Conservation (phyloP, 2,797 vertebrate species). For the Benthosema pterotum region DNA sequence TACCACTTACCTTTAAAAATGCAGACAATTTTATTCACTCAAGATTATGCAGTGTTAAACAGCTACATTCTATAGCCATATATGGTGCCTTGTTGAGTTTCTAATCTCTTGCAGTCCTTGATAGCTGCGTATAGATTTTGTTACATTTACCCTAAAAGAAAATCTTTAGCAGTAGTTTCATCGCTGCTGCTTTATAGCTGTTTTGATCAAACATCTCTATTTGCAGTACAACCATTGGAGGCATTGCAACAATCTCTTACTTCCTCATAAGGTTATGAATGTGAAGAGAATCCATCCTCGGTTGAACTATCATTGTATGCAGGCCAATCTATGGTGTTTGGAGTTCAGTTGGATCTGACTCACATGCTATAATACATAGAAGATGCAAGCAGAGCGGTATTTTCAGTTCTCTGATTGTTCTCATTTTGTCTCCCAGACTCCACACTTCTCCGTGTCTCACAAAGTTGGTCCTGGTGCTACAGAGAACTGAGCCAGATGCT, state of each 20-base stretch:
- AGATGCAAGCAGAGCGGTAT: conserved; percentile 12
- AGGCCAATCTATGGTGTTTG: not conserved
- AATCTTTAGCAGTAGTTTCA: not conserved
- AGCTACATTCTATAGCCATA: too few species aligned
- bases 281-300: not conserved
- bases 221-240: not conserved
- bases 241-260: not conserved
- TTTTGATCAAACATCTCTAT: conserved; percentile 7
- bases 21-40: too few species aligned
- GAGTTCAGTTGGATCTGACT: conserved; percentile 10
- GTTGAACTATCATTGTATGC: not conserved
- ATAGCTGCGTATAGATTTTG: too few species aligned
- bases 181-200: not conserved
- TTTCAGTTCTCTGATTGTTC: conserved; percentile 5
- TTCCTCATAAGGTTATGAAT: conserved; percentile 5
- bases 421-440: not conserved
- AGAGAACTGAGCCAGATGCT: conserved; percentile 8
- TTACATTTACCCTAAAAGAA: not conserved
- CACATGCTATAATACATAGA: conserved; percentile 1
- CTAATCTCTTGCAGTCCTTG: not conserved
- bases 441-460: not conserved
- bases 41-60: not conserved
- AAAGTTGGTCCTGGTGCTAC: conserved; percentile 9
- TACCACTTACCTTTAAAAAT: too few species aligned
- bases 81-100: too few species aligned